Conservation (phyloP, 2,888 invertebrate species). For the Siphonodentalium dalli region DNA sequence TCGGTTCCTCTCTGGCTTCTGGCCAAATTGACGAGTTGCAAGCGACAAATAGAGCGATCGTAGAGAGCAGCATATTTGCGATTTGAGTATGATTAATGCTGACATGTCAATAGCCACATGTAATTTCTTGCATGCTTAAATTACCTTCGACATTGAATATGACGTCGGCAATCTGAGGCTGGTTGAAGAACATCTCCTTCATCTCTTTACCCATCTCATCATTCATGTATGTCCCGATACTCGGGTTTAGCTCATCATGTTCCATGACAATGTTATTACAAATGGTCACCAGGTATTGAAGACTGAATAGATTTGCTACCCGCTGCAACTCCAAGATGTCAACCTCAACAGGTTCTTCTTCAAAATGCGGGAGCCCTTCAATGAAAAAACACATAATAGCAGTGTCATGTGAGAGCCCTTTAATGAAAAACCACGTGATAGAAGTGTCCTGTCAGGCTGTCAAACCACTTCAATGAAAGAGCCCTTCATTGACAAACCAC, state of each 20-base stretch:
- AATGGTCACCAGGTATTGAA: conserved; percentile 49
- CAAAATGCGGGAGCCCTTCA: conserved; percentile 49
- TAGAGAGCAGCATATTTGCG: no score
- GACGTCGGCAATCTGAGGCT: conserved; percentile 46
- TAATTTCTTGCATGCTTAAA: no score
- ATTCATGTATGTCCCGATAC: conserved; percentile 58
- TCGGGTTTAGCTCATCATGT: conserved; percentile 59
- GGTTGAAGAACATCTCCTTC: conserved; percentile 53
- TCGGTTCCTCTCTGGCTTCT: no score
- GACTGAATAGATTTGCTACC: conserved; percentile 44
- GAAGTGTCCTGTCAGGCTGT: no score
- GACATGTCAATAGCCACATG: no score
- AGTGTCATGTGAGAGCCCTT: no score
- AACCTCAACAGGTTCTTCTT: conserved; percentile 32
- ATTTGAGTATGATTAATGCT: no score
- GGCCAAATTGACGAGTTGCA: no score
- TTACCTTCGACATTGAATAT: conserved; percentile 54
- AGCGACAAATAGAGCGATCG: background rate
- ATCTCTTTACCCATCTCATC: conserved; percentile 51
- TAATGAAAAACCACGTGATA: no score
- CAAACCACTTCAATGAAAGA: no score
- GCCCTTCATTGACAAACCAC: no score
- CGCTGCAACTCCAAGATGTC: conserved; percentile 41
- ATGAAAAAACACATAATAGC: background rate
- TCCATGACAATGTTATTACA: conserved; percentile 51